Evolutionary conservation across 2,113 vertebrate genomes (phyloP).

Genomic region (Sturnus vulgaris): DNA sequence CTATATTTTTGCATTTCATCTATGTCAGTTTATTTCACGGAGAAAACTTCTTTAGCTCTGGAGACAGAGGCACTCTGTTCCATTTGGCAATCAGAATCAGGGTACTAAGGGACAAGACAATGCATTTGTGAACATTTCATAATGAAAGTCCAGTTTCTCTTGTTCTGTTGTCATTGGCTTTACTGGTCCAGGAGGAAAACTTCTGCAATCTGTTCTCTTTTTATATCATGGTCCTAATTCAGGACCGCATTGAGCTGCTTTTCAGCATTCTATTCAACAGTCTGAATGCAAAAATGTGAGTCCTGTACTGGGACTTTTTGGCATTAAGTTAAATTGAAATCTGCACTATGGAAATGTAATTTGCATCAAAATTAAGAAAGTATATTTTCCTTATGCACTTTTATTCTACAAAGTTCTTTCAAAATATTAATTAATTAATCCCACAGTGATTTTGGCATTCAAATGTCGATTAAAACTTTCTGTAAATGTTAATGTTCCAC

Average conservation of each 20-base stretch:
- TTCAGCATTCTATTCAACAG: background rate
- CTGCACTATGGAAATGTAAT: background rate
- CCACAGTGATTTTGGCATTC: background rate
- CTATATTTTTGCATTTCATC: background rate
- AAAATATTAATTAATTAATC: slow-evolving; percentile 40
- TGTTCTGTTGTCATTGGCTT: background rate
- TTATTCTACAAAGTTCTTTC: background rate
- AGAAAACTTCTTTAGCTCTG: background rate
- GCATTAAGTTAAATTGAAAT: background rate
- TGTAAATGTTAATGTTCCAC: slow-evolving; percentile 6
- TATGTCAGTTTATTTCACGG: background rate
- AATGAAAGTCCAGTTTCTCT: background rate
- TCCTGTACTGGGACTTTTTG: background rate
- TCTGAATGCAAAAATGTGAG: background rate
- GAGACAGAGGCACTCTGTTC: background rate
- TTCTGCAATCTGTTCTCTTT: background rate
- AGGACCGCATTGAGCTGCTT: background rate
- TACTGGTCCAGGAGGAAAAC: background rate
- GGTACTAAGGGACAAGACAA: background rate
- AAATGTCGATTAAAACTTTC: background rate
- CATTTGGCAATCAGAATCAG: background rate
- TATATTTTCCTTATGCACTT: background rate
- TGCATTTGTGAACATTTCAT: background rate
- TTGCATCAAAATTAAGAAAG: background rate
- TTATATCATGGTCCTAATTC: background rate